Base-by-base conservation (phyloP, 2,797 vertebrate species). In the Anguilla pacifica region DNA sequence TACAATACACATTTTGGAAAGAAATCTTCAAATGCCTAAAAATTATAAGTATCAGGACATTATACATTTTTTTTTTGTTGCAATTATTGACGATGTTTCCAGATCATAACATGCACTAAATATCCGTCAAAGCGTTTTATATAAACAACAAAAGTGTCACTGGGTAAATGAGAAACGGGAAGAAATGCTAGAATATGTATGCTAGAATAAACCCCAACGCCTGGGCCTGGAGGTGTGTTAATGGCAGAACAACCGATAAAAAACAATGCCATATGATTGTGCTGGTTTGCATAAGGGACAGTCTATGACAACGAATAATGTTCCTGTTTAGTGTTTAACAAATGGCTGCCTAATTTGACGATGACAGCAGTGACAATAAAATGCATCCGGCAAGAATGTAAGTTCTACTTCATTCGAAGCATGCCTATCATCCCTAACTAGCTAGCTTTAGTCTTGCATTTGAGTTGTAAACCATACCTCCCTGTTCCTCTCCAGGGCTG, bases 391-490 rank as follows among this genome's bases (percentile, higher is more conserved):
- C 11, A 7, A 85, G 72, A 77, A 53, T 39, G 46, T 51, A 2
- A 64, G 46, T 55, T 49, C 28, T 49, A 35, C 31, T 35, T 28
- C 19, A 61, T 67, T 46, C 77, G 77, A 31, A 49, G 6, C 86
- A 82, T 82, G 61, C 10, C 86, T 35, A 49, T 77, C 77, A 49
- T 81, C n/a, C 25, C 53, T 3, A 46, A 35, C 70, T 79, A 25
- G 35, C 46, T 25, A 57, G 28, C 19, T 39, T 55, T 35, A 22
- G 39, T 70, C 15, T 67, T 51, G 31, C 15, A 55, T 35, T 84
- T 55, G 28, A 77, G 46, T 51, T 35, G 77, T 17, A 28, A 31
- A 10, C 15, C 61, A 74, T 91, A 94, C 93, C 93, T 94, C 87
- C 90, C 92, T 84, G 86, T 22, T 53, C 79, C 90, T 35, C 83